Base-by-base conservation (phyloP, 2,113 vertebrate species). In the Centropus unirufus region DNA sequence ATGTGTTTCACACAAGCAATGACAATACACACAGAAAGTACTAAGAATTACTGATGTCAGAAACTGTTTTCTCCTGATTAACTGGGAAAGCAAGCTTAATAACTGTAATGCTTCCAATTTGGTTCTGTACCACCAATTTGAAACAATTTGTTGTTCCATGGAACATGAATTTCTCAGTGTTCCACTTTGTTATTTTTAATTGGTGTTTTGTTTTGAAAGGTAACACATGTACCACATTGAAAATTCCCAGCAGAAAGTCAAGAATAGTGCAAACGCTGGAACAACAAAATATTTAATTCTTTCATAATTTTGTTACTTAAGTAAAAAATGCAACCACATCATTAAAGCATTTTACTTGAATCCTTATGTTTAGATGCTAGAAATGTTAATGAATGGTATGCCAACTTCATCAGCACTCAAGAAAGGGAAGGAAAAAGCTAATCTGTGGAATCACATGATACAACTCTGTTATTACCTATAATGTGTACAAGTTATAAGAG, bases 181-280 rank as follows among this genome's bases (percentile, higher is more conserved):
- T 93, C 68, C 30, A 72, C 51, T 86, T 75, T 90, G 47, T 62
- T 91, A 85, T 90, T 95, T 96, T 95, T 95, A 89, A 96, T 94
- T 79, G 49, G 55, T 69, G 66, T 83, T 94, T 94, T 87, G 82
- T 90, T 95, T 92, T 96, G 94, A 79, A 93, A 93, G 77, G 62
- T 83, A 87, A 79, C 83, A 87, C 49, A 83, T 90, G 76, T 55
- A 96, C 18, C 23, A 44, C 66, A 87, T 12, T 75, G 83, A 91
- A 87, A 95, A 57, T 93, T 93, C 51, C 67, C 69, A 90, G 51
- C 18, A 49, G 82, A 87, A 87, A 91, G 83, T 61, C 47, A 88
- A 78, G 61, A 78, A 49, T 2, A 70, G 79, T 39, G 30, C 30
- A 49, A 85, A 62, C 29, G 14, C 17, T 59, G 46, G 67, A 66